Conservation (phyloP, 2,113 vertebrate genomes). For the Gobius niger region DNA sequence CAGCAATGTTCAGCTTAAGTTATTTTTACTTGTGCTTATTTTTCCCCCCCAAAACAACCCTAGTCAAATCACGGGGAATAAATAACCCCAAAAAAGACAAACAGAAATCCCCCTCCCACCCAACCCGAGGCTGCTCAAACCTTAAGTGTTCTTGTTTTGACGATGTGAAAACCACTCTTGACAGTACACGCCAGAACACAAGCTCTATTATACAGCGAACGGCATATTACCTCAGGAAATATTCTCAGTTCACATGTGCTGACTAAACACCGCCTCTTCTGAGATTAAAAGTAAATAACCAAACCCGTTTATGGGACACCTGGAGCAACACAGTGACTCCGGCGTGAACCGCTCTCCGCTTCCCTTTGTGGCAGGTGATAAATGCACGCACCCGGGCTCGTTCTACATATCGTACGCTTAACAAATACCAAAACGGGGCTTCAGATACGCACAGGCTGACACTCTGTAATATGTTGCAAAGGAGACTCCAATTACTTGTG, state of each 20-base stretch:
- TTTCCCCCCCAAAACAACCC: conserved; percentile 68
- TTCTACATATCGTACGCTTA: conserved; percentile 24
- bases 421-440: conserved; percentile 3
- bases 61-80: conserved; percentile 68
- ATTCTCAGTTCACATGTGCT: conserved; percentile 68
- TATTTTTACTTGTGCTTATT: conserved; percentile 20
- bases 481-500: conserved; percentile 7
- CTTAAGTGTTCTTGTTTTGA: conserved; percentile 88
- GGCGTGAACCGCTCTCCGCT: conserved; percentile 56
- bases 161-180: conserved; percentile 82
- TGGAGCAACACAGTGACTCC: conserved; percentile 51
- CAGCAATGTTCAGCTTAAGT: not conserved
- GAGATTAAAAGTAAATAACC: conserved; percentile 68
- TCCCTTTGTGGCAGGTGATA: conserved; percentile 39
- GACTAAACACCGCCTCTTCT: conserved; percentile 58
- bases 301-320: conserved; percentile 41
- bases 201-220: conserved; percentile 63
- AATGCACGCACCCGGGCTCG: conserved; percentile 42
- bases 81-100: conserved; percentile 56
- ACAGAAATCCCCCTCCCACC: conserved; percentile 70
- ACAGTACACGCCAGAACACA: conserved; percentile 66
- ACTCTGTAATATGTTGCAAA: conserved; percentile 1
- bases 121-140: conserved; percentile 65
- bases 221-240: conserved; percentile 79
- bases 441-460: conserved; percentile 3